Base-by-base conservation (phyloP, 2,888 invertebrate species). In the Erebia epiphron region DNA sequence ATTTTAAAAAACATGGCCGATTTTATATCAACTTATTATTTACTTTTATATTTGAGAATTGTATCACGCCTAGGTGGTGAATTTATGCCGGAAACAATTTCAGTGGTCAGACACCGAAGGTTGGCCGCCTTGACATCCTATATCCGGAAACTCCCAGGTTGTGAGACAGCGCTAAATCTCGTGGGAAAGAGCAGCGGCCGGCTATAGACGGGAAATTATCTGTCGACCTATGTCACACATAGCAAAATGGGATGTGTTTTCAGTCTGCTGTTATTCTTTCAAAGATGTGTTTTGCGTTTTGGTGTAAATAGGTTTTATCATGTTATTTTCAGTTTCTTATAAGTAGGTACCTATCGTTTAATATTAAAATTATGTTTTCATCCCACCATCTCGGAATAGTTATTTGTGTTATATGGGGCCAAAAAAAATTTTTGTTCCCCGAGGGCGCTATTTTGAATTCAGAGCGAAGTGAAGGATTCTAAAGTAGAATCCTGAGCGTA, bases 111-210 rank as follows among this genome's bases (percentile, higher is more conserved):
- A 78, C 77, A 79, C 80, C 82, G 79, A 86, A 87, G 86, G 88
- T 87, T 86, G 83, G 80, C 82, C 84, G 79, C 82, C 83, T 76
- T 86, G 90, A 89, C 90, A 84, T 88, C 85, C 87, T 88, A 92
- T 92, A 91, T 92, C 91, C 91, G 88, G 85, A 78, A 81, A 83
- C 84, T 86, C 86, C 83, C 90, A 89, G 86, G 86, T 86, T 87
- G 86, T 86, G 88, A 87, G 86, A 77, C 79, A 79, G 77, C 79
- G 80, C 82, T 80, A 81, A 83, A 82, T 82, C 89, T 86, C 86
- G 78, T 83, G 87, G 87, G 87, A 86, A 86, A 88, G 87, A 88
- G 87, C 86, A 86, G 85, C 86, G 89, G 89, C 86, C 80, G 79
- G 77, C 82, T 83, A 78, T 81, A 76, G 80, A 79, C 86, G 87